A percentile compares a stretch with the other conserved stretches of the same genome.
Evolutionary conservation across 2,888 invertebrate genomes (phyloP).

Genomic region (Coenonympha arcania): DNA sequence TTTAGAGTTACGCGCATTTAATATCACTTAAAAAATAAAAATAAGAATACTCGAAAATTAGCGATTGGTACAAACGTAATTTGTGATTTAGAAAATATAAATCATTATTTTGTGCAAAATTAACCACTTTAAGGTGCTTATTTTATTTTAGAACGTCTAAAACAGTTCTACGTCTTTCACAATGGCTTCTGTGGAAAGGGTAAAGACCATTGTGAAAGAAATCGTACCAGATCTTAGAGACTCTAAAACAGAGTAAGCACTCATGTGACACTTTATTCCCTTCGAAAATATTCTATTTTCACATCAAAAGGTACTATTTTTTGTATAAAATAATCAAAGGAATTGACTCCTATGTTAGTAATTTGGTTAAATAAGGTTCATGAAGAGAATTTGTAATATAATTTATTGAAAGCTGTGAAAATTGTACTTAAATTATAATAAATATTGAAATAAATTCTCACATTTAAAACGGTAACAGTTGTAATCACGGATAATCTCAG

Average conservation of each 20-base stretch:
- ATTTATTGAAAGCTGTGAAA: slow-evolving; percentile 68
- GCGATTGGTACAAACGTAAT: slow-evolving; percentile 46
- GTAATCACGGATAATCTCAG: slow-evolving; percentile 67
- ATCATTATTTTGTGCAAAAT: slow-evolving; percentile 15
- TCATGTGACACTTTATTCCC: slow-evolving; percentile 13
- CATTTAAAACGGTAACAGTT: no score
- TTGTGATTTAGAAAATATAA: slow-evolving; percentile 31
- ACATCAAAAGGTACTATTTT: slow-evolving; percentile 13
- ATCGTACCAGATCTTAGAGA: no score
- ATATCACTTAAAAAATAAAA: slow-evolving; percentile 21
- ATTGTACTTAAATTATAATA: slow-evolving; percentile 69
- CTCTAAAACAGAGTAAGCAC: no score
- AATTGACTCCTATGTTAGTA: slow-evolving; percentile 43
- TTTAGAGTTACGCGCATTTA: slow-evolving; percentile 37
- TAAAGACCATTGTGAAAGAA: no score
- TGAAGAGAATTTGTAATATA: slow-evolving; percentile 49
- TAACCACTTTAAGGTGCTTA: no score
- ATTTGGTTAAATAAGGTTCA: slow-evolving; percentile 36
- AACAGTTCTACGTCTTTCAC: no score
- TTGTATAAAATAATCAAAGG: slow-evolving; percentile 46
- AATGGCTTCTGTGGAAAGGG: no score
- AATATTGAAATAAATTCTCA: no score
- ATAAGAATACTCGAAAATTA: slow-evolving; percentile 32
- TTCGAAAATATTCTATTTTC: slow-evolving; percentile 21
- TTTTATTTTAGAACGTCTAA: no score